Percentiles rank a stretch among this genome's conserved stretches.
phyloP scores from a whole-genome alignment of 2,888 invertebrate species.

The Nomada ruficornis region DNA sequence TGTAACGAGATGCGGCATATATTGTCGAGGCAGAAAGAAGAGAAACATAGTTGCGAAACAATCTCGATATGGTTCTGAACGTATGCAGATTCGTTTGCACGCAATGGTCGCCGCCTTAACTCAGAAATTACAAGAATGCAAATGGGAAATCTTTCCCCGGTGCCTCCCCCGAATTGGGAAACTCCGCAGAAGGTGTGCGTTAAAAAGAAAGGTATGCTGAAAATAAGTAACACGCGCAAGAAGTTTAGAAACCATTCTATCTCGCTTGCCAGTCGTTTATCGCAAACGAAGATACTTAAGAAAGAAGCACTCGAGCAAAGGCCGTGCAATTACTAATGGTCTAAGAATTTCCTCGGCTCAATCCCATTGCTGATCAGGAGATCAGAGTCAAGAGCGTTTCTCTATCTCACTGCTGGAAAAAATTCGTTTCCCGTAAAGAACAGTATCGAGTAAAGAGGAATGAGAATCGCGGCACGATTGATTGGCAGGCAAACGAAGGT shows the following conservation, averaged over 20 bases:
- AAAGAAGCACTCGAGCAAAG: background rate
- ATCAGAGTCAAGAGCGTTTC: background rate
- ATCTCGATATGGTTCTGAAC: no score
- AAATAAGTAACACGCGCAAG: background rate
- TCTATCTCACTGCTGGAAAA: no score
- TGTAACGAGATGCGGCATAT: background rate
- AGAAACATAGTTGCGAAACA: background rate
- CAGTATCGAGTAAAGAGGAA: no score
- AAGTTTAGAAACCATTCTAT: no score
- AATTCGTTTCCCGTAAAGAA: no score
- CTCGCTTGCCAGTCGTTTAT: background rate
- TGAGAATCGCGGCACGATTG: background rate
- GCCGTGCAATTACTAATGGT: background rate
- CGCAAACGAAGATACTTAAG: constrained; percentile 2
- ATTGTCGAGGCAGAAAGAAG: background rate
- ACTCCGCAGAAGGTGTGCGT: background rate
- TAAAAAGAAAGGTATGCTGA: background rate
- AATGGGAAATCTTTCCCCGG: background rate
- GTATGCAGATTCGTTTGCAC: background rate
- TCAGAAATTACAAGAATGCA: background rate
- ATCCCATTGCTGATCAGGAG: constrained; percentile 10
- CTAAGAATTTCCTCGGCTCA: constrained; percentile 1
- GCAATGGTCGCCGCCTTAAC: background rate
- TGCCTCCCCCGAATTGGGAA: background rate
- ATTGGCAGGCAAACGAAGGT: background rate